Evolutionary conservation across 2,113 vertebrate genomes (phyloP), one percentile per base, ranked within the genome.

Genomic region (Myrmecophaga tridactyla): DNA sequence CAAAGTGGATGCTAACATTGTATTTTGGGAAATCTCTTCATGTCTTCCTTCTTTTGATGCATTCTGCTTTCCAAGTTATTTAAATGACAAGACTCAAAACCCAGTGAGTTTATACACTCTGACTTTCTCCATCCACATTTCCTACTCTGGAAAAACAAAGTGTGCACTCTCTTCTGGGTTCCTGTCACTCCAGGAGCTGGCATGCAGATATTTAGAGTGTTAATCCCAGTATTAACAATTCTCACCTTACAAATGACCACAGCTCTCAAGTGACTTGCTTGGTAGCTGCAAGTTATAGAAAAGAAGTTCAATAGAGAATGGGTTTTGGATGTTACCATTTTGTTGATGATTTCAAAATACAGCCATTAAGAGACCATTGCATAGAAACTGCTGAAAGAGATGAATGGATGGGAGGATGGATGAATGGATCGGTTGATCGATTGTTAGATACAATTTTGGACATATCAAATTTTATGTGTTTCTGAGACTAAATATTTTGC

Each of bases 401-500:
- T 78, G 27, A 3, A 12, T 84, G 43, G 25, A 0, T 34, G 76
- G 36, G 63, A 41, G 46, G 46, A 8, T n/a, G 36, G 36, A 1
- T n/a, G 46, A 21, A 20, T 17, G 43, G 29, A 83, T 31, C 13
- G 18, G 27, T 29, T 41, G 27, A 69, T 15, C 25, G 39, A 15
- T 39, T 7, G 25, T 70, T 9, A 85, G 34, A 17, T 39, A 86
- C 84, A 58, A 91, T 34, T 39, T 67, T 84, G 43, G 51, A 58
- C 15, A 89, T 15, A 85, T 67, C 63, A 95, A 80, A 67, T 69
- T 70, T 43, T 39, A 56, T 89, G 7, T 78, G 69, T 92, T 89
- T 96, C 18, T 86, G 46, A 94, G 21, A 78, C 20, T 75, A 60
- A 94, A 34, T 65, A 81, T 70, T 94, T 92, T 93, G 63, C 43